Evolutionary conservation across 30 jellyfish, hydroid and myxozoan genomes (phyloP).

Genomic region (Chrysaora quinquecirrha): DNA sequence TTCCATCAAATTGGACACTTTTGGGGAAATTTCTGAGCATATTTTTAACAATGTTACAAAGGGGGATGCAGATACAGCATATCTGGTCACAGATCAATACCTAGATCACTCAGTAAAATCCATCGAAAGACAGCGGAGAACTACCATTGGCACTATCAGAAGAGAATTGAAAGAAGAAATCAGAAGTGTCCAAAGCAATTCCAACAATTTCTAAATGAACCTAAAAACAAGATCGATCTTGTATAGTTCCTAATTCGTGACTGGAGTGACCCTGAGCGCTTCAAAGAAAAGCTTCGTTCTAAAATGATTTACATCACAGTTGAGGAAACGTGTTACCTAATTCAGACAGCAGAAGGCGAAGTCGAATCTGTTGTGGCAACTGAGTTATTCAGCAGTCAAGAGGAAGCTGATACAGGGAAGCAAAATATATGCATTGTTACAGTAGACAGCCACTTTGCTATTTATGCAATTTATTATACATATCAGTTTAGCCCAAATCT

Average conservation of each 20-base stretch:
- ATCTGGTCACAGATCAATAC: constrained; percentile 28
- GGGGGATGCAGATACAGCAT: neutral
- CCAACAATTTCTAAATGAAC: constrained; percentile 13
- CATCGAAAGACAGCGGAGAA: neutral
- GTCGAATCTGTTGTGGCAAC: neutral
- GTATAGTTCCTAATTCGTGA: constrained; percentile 14
- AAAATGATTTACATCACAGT: neutral
- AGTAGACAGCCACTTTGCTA: constrained; percentile 58
- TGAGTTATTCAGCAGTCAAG: constrained; percentile 23
- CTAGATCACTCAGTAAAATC: neutral
- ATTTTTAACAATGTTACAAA: constrained; percentile 13
- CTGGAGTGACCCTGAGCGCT: constrained; percentile 19
- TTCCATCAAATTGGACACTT: neutral
- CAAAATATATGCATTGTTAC: neutral
- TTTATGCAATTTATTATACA: constrained; percentile 35
- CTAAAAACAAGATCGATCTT: constrained; percentile 18
- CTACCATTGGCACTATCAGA: constrained; percentile 9
- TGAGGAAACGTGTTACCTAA: neutral
- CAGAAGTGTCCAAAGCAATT: constrained; percentile 53
- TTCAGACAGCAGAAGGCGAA: neutral
- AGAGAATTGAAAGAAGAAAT: constrained; percentile 7
- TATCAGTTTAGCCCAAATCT: neutral
- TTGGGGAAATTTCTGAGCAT: constrained; percentile 51
- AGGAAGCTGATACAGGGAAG: constrained; percentile 52
- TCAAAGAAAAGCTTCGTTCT: neutral